Base-by-base conservation (phyloP, 2,797 vertebrate genomes). In the Malacoctenus gilli region DNA sequence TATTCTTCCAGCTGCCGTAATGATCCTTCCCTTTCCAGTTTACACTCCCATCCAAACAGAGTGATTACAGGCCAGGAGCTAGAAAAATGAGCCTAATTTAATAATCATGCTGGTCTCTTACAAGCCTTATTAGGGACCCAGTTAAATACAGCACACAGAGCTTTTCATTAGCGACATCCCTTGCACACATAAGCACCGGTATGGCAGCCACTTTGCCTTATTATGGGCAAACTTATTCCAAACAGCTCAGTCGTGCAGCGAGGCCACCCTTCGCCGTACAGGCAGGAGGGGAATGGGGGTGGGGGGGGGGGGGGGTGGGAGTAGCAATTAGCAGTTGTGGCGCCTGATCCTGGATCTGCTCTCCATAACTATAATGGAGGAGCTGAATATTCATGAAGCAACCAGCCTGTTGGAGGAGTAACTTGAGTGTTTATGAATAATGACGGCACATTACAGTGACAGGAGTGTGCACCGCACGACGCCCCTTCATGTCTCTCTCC, bases 361-460 rank as follows among this genome's bases (percentile, higher is more conserved):
- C 25, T 9, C 32, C 37, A 32, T 18, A 22, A 50, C 30, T 19
- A 44, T 22, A 43, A 46, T 62, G 55, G 20, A n/a, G 25, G 1
- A 9, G 34, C n/a, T 36, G 55, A 47, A 59, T 49, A 49, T 37
- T 61, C 25, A 65, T 50, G 5, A 50, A 61, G 59, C 69, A 75
- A 71, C 57, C 46, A 23, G 44, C 25, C 46, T 55, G 50, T 20
- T 69, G 28, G 53, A 62, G 59, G 44, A 59, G 37, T 44, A 42
- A 1, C 3, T 56, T 31, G 54, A 49, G 47, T 14, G 51, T 14
- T 63, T 39, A 65, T 72, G 68, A 69, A 81, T 65, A 78, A 60
- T 61, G 30, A 68, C 47, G 55, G 34, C 12, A 20, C n/a, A 48
- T 40, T 18, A 37, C 13, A 59, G 50, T 40, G 62, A 21, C 56